Evolutionary conservation across 2,113 vertebrate genomes (phyloP).

Genomic region (Alouatta palliata): DNA sequence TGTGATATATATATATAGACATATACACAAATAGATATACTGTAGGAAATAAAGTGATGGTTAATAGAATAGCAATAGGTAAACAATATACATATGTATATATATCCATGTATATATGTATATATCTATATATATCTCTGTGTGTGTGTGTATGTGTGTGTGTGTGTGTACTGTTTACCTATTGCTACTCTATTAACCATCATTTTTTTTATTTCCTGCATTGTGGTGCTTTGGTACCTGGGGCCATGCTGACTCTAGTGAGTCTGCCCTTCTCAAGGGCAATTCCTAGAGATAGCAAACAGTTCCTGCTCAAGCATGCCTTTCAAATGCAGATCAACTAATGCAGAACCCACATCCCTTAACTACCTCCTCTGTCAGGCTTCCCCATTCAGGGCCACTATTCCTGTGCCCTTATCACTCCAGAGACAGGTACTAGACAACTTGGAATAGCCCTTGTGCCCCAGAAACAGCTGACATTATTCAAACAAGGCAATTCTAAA

Average conservation of each 20-base stretch:
- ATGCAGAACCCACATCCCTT: not conserved
- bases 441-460: not conserved
- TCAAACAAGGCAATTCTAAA: not conserved
- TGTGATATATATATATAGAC: no score
- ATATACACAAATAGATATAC: no score
- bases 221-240: not conserved
- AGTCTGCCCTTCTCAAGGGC: rapidly evolving
- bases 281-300: not conserved
- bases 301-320: not conserved
- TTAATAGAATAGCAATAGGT: no score
- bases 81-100: not conserved
- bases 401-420: not conserved
- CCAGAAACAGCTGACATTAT: not conserved
- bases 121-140: not conserved
- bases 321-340: not conserved
- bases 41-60: no score
- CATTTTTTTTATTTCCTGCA: not conserved
- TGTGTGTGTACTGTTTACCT: not conserved
- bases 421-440: not conserved
- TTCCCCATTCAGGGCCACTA: no score
- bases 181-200: not conserved
- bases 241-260: not conserved
- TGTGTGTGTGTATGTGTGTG: not conserved
- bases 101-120: not conserved
- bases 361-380: not conserved